Conservation (phyloP, 1,140 invertebrate species). For the Gonioctena quinquepunctata region DNA sequence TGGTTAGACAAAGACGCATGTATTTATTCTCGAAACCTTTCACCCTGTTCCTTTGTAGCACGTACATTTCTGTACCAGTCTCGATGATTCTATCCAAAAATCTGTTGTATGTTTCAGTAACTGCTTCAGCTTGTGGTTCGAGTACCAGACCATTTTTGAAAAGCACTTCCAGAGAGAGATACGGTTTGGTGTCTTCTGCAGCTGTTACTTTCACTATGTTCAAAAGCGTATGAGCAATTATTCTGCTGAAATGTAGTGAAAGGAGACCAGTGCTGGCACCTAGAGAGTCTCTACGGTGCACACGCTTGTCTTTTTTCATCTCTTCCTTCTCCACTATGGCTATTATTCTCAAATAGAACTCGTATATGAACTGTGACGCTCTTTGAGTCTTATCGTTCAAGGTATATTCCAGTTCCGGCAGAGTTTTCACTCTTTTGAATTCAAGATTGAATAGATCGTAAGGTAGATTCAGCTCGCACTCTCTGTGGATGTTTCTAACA, state of each 20-base stretch:
- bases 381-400: constrained; percentile 50
- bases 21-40: constrained; percentile 30
- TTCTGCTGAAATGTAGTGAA: constrained; percentile 34
- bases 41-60: constrained; percentile 34
- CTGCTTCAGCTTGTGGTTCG: constrained; percentile 24
- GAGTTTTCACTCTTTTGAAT: constrained; percentile 56
- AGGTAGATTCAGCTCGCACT: constrained; percentile 61
- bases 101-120: constrained; percentile 20
- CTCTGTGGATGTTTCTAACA: constrained; percentile 62
- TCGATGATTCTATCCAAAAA: constrained; percentile 35
- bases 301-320: neutral
- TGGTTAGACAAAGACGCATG: constrained; percentile 34
- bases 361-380: constrained; percentile 21
- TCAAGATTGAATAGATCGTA: constrained; percentile 26
- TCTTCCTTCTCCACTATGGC: constrained; percentile 27
- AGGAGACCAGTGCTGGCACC: constrained; percentile 34
- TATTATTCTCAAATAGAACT: constrained; percentile 35
- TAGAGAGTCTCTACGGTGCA: constrained; percentile 14
- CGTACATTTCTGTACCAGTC: constrained; percentile 25
- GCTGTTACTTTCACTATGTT: constrained; percentile 31
- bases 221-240: constrained; percentile 33
- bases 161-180: constrained; percentile 33
- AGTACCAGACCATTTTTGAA: constrained; percentile 29
- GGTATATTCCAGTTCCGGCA: constrained; percentile 58
- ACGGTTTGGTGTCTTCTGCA: constrained; percentile 24